These are phyloP conservation scores for Leptonema lineaticorne DNA, from an alignment of 1,140 invertebrate species.

Conservation along the genomic window DNA sequence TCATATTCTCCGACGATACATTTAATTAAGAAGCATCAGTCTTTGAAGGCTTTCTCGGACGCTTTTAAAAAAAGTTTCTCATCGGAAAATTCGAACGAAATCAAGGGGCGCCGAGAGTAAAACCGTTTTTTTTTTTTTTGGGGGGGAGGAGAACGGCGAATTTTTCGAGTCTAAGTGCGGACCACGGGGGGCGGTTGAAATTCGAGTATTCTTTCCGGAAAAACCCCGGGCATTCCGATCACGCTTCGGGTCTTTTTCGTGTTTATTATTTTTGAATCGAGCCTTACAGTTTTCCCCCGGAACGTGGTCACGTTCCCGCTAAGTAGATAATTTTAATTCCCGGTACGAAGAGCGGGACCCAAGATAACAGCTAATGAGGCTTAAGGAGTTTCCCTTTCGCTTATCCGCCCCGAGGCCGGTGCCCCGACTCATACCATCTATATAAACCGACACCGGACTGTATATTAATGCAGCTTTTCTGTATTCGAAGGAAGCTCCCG, in stretches of 20 bases:
- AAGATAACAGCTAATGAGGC: conserved; percentile 38
- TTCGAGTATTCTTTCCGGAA: background rate
- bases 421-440: background rate
- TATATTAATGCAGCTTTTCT: conserved; percentile 28
- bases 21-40: background rate
- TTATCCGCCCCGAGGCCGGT: conserved; percentile 10
- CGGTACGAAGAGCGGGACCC: conserved; percentile 22
- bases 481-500: too few species aligned
- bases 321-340: conserved; percentile 34
- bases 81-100: background rate
- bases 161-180: too few species aligned
- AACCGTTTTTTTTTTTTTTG: too few species aligned
- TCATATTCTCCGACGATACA: background rate
- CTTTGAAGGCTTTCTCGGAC: background rate
- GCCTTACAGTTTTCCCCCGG: background rate
- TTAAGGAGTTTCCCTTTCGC: conserved; percentile 34
- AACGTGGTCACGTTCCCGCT: background rate
- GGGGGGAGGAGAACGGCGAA: too few species aligned
- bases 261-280: conserved; percentile 31
- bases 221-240: conserved; percentile 1
- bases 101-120: background rate
- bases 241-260: conserved; percentile 16
- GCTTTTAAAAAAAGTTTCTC: conserved; percentile 2
- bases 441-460: conserved; percentile 1
- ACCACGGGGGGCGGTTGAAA: too few species aligned